Evolutionary conservation across 2,797 vertebrate genomes (phyloP).

Genomic region (Alcedo quadribrachys): DNA sequence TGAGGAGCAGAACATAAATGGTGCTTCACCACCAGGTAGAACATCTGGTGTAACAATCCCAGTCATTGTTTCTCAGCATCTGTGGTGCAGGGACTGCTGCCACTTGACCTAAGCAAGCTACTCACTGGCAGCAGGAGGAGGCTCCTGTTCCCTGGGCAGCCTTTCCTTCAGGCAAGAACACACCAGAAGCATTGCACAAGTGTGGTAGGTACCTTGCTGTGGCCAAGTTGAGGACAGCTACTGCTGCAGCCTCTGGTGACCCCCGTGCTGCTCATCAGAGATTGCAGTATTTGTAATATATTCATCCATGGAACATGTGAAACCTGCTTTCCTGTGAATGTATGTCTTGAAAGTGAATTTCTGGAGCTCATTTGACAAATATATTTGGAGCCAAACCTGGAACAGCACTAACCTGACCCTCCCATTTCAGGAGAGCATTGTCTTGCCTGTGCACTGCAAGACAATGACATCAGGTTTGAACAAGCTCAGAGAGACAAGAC

Average conservation of each 20-base stretch:
- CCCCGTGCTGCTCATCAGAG: neutral
- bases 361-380: conserved; percentile 17
- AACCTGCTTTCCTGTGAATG: conserved; percentile 37
- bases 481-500: neutral
- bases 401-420: neutral
- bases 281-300: conserved; percentile 9
- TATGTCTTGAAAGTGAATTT: conserved; percentile 24
- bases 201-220: neutral
- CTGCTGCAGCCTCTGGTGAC: neutral
- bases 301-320: conserved; percentile 33
- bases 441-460: neutral
- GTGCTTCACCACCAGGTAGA: neutral
- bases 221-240: neutral
- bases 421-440: neutral
- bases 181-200: neutral
- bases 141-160: neutral
- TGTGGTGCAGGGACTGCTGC: neutral
- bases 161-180: neutral
- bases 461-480: neutral
- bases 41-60: neutral
- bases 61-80: neutral
- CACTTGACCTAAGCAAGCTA: neutral
- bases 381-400: neutral
- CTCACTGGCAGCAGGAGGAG: neutral
- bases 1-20: neutral